Conservation (phyloP, 2,888 invertebrate species). For the Cephus spinipes region DNA sequence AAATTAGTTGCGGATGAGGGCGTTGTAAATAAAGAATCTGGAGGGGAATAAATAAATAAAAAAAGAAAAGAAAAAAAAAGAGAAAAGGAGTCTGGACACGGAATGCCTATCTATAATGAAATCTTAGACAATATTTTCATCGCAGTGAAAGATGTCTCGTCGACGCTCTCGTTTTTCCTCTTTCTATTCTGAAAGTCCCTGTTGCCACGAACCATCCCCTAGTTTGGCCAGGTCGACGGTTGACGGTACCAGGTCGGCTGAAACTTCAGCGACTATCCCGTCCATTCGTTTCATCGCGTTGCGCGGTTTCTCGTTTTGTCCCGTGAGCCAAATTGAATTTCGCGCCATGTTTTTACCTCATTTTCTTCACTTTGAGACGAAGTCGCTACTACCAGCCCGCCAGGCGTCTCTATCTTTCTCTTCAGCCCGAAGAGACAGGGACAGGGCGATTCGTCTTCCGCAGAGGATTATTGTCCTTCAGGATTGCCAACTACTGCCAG, state of each 20-base stretch:
- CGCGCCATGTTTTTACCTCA: conserved; percentile 16
- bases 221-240: conserved; percentile 2
- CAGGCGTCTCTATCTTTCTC: conserved; percentile 21
- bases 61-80: conserved; percentile 11
- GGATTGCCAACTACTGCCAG: conserved; percentile 33
- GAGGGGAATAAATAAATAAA: neutral
- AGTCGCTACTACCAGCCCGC: too few relatives aligned
- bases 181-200: too few relatives aligned
- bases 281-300: conserved; percentile 20
- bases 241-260: too few relatives aligned
- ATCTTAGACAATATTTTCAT: conserved; percentile 53
- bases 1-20: conserved; percentile 2
- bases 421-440: conserved; percentile 10
- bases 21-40: conserved; percentile 10
- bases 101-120: conserved; percentile 51
- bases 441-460: conserved; percentile 56
- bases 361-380: too few relatives aligned
- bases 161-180: conserved; percentile 6
- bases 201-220: conserved; percentile 1
- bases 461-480: conserved; percentile 48
- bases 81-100: conserved; percentile 27
- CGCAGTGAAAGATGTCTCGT: conserved; percentile 28
- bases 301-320: conserved; percentile 34
- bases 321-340: conserved; percentile 38
- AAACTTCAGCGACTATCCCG: conserved; percentile 11